Evolutionary conservation across 2,113 vertebrate genomes (phyloP).

Genomic region (Dipodomys stephensi): DNA sequence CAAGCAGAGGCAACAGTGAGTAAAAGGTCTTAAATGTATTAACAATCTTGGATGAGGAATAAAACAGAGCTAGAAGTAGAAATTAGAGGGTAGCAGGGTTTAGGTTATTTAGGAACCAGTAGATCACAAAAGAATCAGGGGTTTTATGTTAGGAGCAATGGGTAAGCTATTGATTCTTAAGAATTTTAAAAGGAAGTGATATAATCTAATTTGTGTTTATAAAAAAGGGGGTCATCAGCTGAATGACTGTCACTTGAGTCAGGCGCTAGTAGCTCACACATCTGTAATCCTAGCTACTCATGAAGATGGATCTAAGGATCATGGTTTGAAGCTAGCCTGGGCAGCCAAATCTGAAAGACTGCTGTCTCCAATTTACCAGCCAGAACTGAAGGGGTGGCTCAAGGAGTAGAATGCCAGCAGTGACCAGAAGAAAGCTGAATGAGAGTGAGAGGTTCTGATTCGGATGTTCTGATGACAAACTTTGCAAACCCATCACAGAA

Average conservation of each 20-base stretch:
- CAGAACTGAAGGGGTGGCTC: too few relatives aligned
- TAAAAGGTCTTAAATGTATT: neutral
- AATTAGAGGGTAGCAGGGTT: neutral
- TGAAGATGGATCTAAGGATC: too few relatives aligned
- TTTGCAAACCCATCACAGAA: neutral
- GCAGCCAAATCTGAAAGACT: too few relatives aligned
- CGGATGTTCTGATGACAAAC: neutral
- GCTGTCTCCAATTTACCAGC: too few relatives aligned
- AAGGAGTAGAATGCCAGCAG: too few relatives aligned
- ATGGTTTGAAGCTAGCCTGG: too few relatives aligned
- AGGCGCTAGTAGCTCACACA: too few relatives aligned
- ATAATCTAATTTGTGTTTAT: neutral
- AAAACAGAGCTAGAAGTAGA: neutral
- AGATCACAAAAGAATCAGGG: neutral
- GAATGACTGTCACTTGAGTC: too few relatives aligned
- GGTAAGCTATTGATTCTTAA: neutral
- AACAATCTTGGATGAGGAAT: neutral
- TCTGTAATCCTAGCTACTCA: too few relatives aligned
- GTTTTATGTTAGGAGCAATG: neutral
- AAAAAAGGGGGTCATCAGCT: neutral
- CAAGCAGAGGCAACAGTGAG: neutral
- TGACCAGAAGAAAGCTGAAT: too few relatives aligned
- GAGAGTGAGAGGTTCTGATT: too few relatives aligned
- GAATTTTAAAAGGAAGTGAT: neutral
- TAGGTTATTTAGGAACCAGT: neutral